Conservation (phyloP, 2,113 vertebrate genomes). For the Andinoacara biseriatus region DNA sequence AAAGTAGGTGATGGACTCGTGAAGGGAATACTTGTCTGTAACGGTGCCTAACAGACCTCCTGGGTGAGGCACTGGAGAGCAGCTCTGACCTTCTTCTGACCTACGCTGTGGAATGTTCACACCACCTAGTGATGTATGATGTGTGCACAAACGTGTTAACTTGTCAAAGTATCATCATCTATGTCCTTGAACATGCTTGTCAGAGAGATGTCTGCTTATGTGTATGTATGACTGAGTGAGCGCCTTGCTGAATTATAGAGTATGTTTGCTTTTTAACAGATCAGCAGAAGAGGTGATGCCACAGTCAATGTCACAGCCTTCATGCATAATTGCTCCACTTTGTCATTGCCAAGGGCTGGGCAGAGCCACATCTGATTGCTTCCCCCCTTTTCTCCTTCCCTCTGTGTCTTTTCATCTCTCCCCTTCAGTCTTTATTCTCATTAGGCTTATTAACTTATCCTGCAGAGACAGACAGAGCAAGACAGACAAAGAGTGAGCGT, state of each 20-base stretch:
- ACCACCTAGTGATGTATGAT: not conserved
- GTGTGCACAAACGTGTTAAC: conserved; percentile 31
- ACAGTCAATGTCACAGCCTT: conserved; percentile 76
- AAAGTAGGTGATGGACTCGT: conserved; percentile 32
- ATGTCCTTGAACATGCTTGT: conserved; percentile 54
- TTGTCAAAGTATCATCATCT: conserved; percentile 49
- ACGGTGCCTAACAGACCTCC: conserved; percentile 3
- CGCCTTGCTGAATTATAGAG: conserved; percentile 58
- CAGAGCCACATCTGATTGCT: conserved; percentile 61
- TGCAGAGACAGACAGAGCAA: conserved; percentile 45
- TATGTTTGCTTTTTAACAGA: conserved; percentile 75
- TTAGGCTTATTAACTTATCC: conserved; percentile 72
- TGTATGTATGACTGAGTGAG: conserved; percentile 19
- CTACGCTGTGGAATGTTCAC: conserved; percentile 25
- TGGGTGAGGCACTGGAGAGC: conserved; percentile 27
- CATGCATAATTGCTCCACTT: conserved; percentile 79
- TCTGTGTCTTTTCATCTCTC: conserved; percentile 24
- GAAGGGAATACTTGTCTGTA: conserved; percentile 17
- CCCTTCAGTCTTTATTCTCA: conserved; percentile 61
- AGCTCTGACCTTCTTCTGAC: conserved; percentile 51
- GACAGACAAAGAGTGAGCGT: conserved; percentile 37
- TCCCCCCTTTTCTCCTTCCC: conserved; percentile 33
- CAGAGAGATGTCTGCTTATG: conserved; percentile 6
- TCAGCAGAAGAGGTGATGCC: conserved; percentile 74
- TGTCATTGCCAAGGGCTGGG: conserved; percentile 74